Evolutionary conservation across 2,797 vertebrate genomes (phyloP).

Genomic region (Okamejei kenojei): DNA sequence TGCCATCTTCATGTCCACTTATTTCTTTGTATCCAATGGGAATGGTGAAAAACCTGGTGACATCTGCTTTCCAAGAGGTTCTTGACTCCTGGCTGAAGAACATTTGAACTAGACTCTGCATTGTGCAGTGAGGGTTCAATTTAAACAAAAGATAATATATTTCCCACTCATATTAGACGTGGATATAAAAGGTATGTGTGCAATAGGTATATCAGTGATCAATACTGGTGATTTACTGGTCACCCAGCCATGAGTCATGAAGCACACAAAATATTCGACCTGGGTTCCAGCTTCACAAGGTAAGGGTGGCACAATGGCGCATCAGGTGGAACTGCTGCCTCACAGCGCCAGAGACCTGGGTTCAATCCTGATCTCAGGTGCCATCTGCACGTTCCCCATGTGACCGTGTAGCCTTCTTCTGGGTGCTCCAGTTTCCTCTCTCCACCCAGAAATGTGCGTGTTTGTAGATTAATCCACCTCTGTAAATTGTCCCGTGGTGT

Average conservation of each 20-base stretch:
- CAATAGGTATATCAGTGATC: not conserved
- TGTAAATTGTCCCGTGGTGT: too few species aligned
- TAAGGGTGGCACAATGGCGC: not conserved
- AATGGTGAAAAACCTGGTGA: not conserved
- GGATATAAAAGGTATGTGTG: not conserved
- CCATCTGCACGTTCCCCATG: too few species aligned
- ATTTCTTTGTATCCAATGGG: not conserved
- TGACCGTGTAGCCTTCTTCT: too few species aligned
- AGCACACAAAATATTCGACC: not conserved
- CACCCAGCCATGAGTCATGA: not conserved
- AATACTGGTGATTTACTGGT: not conserved
- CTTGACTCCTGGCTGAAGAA: not conserved
- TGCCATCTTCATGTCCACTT: too few species aligned
- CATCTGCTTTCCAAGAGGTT: not conserved
- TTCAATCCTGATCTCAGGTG: too few species aligned
- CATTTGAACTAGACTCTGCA: not conserved
- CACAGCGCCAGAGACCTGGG: too few species aligned
- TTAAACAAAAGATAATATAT: not conserved
- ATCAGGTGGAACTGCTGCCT: too few species aligned
- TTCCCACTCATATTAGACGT: not conserved
- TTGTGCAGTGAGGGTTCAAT: not conserved
- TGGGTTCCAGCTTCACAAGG: not conserved
- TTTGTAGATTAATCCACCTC: too few species aligned
- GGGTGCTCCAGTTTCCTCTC: too few species aligned
- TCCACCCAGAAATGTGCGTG: too few species aligned